Evolutionary conservation across 1,140 invertebrate species (phyloP).

Genomic region (Drosophila simulans): DNA sequence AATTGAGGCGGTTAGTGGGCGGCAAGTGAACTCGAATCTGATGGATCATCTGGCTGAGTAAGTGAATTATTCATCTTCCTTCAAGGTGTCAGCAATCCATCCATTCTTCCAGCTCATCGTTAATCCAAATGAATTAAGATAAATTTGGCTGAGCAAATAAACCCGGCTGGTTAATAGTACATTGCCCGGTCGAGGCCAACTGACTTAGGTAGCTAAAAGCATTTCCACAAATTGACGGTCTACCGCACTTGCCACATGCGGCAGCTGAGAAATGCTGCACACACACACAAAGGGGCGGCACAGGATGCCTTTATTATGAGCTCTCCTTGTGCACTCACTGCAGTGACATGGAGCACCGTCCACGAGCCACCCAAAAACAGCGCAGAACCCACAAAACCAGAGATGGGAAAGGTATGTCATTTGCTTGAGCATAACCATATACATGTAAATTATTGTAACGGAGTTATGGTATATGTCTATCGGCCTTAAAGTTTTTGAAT

Average conservation of each 20-base stretch:
- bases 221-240: slow-evolving; percentile 79
- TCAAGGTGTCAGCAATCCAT: slow-evolving; percentile 2
- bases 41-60: slow-evolving; percentile 17
- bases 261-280: slow-evolving; percentile 58
- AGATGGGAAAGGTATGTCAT: not conserved
- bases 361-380: not conserved
- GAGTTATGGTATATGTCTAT: too few relatives aligned
- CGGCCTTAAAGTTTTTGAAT: too few relatives aligned
- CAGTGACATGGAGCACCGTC: slow-evolving; percentile 40
- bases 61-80: slow-evolving; percentile 16
- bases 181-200: slow-evolving; percentile 9
- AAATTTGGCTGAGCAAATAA: slow-evolving; percentile 69
- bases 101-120: slow-evolving; percentile 16
- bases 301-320: slow-evolving; percentile 65
- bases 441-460: not conserved
- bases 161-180: not conserved
- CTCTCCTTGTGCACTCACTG: slow-evolving; percentile 50
- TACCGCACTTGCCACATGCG: slow-evolving; percentile 77
- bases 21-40: not conserved
- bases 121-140: slow-evolving; percentile 68
- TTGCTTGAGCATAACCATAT: not conserved
- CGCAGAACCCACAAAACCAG: not conserved
- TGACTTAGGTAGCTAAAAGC: slow-evolving; percentile 61
- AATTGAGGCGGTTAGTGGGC: not conserved
- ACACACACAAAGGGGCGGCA: slow-evolving; percentile 17